Evolutionary conservation across 2,888 invertebrate species (phyloP).

Genomic region (Acleris sparsana): DNA sequence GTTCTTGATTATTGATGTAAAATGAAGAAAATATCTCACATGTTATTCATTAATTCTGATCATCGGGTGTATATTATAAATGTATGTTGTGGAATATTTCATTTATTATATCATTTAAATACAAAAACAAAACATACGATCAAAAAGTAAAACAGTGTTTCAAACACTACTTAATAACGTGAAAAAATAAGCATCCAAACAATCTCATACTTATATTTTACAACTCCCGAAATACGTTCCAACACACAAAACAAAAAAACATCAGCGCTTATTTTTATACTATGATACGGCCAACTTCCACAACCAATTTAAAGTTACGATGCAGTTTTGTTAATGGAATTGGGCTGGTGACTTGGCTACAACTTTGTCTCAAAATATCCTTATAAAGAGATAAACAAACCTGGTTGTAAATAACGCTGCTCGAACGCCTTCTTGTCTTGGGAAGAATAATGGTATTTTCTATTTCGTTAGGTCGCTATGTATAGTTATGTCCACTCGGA

Average conservation of each 20-base stretch:
- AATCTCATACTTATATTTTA: neutral
- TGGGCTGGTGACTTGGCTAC: constrained; percentile 36
- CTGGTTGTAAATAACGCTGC: constrained; percentile 77
- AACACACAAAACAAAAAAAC: constrained; percentile 6
- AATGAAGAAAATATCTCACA: no score
- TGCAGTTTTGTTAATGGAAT: constrained; percentile 37
- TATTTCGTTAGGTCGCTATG: constrained; percentile 78
- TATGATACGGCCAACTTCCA: constrained; percentile 27
- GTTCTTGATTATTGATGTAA: no score
- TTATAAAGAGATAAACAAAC: constrained; percentile 69
- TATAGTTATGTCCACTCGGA: constrained; percentile 76
- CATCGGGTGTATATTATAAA: no score
- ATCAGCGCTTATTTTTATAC: constrained; percentile 21
- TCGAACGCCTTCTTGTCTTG: constrained; percentile 80
- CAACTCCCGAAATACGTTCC: neutral
- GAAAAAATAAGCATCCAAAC: neutral
- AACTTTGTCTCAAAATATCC: constrained; percentile 50
- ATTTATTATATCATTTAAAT: no score
- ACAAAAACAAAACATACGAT: no score
- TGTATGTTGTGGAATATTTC: no score
- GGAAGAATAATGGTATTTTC: constrained; percentile 81
- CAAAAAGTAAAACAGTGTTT: no score
- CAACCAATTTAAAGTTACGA: constrained; percentile 34
- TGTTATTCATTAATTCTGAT: no score
- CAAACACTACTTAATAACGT: no score